Evolutionary conservation across 2,888 invertebrate species (phyloP).

Genomic region (Andrena fulva): DNA sequence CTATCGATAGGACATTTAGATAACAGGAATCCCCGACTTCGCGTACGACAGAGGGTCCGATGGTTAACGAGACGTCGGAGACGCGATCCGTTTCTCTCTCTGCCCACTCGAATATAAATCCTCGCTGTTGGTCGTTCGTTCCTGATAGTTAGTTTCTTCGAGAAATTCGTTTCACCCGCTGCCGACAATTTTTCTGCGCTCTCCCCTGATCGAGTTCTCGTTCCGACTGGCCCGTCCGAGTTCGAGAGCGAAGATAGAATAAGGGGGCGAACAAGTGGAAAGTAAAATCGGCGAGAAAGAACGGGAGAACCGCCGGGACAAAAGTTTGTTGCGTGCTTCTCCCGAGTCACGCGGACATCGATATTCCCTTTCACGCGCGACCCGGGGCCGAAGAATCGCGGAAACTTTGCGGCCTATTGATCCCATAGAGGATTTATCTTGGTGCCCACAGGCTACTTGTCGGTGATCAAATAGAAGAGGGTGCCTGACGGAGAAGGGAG

Average conservation of each 20-base stretch:
- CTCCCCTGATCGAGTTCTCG: slow-evolving; percentile 20
- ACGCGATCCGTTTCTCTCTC: not conserved
- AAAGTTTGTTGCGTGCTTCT: slow-evolving; percentile 17
- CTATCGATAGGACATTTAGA: not conserved
- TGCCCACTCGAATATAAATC: slow-evolving; percentile 26
- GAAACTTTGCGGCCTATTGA: not conserved
- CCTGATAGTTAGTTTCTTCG: slow-evolving; percentile 34
- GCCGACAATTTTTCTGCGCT: slow-evolving; percentile 1
- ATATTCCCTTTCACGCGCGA: not conserved
- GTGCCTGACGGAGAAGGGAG: not conserved
- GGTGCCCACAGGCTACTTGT: not conserved
- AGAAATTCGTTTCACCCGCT: slow-evolving; percentile 27
- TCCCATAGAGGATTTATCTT: slow-evolving; percentile 17
- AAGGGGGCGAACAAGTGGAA: not conserved
- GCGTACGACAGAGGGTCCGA: not conserved
- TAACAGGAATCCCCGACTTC: not conserved
- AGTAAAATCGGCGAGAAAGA: slow-evolving; percentile 1
- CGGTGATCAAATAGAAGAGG: not conserved
- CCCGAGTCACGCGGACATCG: not conserved
- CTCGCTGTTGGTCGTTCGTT: not conserved
- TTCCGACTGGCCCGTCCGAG: not conserved
- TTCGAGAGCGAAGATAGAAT: not conserved
- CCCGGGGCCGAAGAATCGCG: not conserved
- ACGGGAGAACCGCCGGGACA: not conserved
- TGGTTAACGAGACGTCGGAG: not conserved